Base-by-base conservation (phyloP, 1,140 invertebrate genomes). In the Penaeus chinensis region DNA sequence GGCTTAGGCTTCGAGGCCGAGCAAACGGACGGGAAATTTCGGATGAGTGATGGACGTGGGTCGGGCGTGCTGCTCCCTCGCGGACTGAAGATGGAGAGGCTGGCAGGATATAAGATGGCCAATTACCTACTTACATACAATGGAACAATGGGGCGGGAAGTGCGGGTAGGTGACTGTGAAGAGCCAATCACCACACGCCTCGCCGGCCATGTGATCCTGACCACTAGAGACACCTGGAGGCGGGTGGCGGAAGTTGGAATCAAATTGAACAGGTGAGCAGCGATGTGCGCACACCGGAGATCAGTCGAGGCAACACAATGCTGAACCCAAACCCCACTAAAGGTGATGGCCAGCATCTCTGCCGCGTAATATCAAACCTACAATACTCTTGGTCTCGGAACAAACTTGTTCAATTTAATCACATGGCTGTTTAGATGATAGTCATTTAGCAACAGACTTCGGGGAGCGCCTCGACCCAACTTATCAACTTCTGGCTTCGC, bases 71-170 rank as follows among this genome's bases (percentile, higher is more conserved):
- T 74, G 71, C 71, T 32, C 24, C 27, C 42, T 37, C 71, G 69
- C 16, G 20, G 32, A 69, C 32, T n/a, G 42, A 47, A 65, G 81
- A 82, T 66, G 27, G 81, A 69, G 63, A 82, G 81, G 81, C 65
- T 37, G 32, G 47, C 81, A 82, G 81, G 81, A 69, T 65, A 69
- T 47, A 42, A 82, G 81, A 18, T 47, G 81, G 63, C 81, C 81
- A 82, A 82, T 82, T 82, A 82, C 81, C 81, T 82, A 82, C 81
- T 82, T 82, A 82, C n/a, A 42, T 24, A 82, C 81, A 82, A 82
- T 66, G 81, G 81, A 69, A 82, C 80, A 82, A 82, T 69, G 24
- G 10, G 63, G n/a, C 63, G 81, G 81, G 81, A 82, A 82, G 81
- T 82, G 65, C 81, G 81, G 81, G 32, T 82, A 66, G 63, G 81